phyloP scores from a whole-genome alignment of 30 jellyfish, hydroid and myxozoan genomes.

The Chrysaora quinquecirrha region DNA sequence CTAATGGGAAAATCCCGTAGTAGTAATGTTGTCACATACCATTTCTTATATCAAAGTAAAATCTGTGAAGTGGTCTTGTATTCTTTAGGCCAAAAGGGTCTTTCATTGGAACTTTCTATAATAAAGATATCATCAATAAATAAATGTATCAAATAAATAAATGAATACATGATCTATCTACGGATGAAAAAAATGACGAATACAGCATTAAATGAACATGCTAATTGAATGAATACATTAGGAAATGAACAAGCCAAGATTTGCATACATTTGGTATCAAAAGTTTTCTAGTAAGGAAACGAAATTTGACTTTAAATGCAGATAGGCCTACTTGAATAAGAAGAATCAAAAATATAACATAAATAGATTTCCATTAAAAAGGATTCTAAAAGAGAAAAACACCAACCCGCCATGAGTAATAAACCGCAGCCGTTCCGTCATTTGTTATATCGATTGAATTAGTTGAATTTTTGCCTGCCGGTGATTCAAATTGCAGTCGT shows the following conservation, averaged over 20 bases:
- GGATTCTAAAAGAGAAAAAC: too few species aligned
- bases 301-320: too few species aligned
- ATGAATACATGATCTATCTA: background rate
- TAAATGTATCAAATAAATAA: background rate
- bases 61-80: conserved; percentile 74
- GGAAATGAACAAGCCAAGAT: too few species aligned
- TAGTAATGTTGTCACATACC: conserved; percentile 76
- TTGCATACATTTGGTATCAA: too few species aligned
- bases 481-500: conserved; percentile 73
- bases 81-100: conserved; percentile 81
- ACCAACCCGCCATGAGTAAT: conserved; percentile 86
- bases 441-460: conserved; percentile 68
- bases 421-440: conserved; percentile 90
- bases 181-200: too few species aligned
- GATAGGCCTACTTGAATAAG: too few species aligned
- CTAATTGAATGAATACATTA: too few species aligned
- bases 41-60: conserved; percentile 77
- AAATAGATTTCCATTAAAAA: too few species aligned
- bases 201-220: too few species aligned
- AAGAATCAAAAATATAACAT: too few species aligned
- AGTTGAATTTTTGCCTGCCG: conserved; percentile 29
- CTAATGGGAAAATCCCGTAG: too few species aligned
- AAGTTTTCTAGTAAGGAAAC: too few species aligned
- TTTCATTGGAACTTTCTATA: conserved; percentile 55
- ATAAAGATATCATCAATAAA: background rate